Base-by-base conservation (phyloP, 2,888 invertebrate species). In the Hyposoter dolosus region DNA sequence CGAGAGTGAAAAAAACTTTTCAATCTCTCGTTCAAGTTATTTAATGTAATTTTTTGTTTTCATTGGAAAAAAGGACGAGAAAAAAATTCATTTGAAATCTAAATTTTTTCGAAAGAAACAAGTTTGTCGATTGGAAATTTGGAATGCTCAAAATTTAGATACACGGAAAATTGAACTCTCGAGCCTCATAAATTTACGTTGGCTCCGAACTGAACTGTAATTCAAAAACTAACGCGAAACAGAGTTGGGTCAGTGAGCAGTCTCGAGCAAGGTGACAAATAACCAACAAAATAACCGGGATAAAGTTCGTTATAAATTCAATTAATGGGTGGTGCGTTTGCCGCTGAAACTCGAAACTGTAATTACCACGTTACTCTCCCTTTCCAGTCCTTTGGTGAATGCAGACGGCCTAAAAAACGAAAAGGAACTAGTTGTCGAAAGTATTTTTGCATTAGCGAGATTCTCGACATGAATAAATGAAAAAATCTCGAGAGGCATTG, bases 281-380 rank as follows among this genome's bases (percentile, higher is more conserved):
- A 32, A 43, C 63, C 45, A 43, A 43, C 77, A 88, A 89, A 83
- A 79, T 87, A 47, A 56, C 77, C 71, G 85, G 88, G 87, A 91
- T 90, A 35, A 91, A 90, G 88, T 89, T 89, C 87, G 90, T 92
- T 90, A 90, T 89, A 91, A 91, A 92, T 92, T 91, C 90, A 90
- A 91, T 92, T 91, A 92, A 92, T 92, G 88, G 72, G 78, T 56
- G 85, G 84, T 88, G 89, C 89, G 89, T 90, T 91, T 87, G 88
- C 66, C 85, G 90, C 56, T 85, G 90, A 88, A 88, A 88, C 90
- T 89, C 74, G 87, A 88, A 90, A 90, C 90, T 92, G 92, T 90
- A 91, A 90, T 92, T 91, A 91, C 91, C 90, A 87, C 86, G 82
- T 75, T 78, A 83, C 83, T 56, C 40, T 53, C 32, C 53, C 23